Evolutionary conservation across 2,113 vertebrate species (phyloP).

Genomic region (Vulpes vulpes): DNA sequence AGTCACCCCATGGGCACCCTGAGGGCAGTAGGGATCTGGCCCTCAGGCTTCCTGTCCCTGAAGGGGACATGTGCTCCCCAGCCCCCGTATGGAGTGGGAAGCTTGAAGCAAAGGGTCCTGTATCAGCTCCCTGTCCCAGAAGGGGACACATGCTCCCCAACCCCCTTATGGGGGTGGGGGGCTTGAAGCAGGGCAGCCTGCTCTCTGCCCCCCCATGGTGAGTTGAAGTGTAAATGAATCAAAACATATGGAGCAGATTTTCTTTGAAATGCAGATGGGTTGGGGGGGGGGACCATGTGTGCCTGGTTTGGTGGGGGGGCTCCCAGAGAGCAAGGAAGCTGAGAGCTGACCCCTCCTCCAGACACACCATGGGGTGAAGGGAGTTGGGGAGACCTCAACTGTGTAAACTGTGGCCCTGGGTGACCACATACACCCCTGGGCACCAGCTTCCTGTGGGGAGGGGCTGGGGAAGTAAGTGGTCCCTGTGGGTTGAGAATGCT

Average conservation of each 20-base stretch:
- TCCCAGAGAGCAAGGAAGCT: constrained; percentile 64
- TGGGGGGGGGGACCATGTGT: constrained; percentile 79
- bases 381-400: constrained; percentile 48
- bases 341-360: constrained; percentile 76
- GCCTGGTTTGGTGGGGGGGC: constrained; percentile 68
- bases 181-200: constrained; percentile 30
- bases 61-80: constrained; percentile 79
- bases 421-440: constrained; percentile 60
- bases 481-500: neutral
- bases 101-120: constrained; percentile 8
- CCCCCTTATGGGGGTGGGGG: constrained; percentile 39
- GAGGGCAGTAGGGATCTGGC: neutral
- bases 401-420: constrained; percentile 71
- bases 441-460: constrained; percentile 67
- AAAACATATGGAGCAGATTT: constrained; percentile 84
- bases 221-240: constrained; percentile 85
- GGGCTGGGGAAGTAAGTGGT: constrained; percentile 29
- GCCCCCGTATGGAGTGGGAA: constrained; percentile 42
- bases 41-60: constrained; percentile 29
- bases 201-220: constrained; percentile 73
- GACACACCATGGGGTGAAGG: neutral
- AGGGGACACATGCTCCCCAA: constrained; percentile 79
- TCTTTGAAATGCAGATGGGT: constrained; percentile 85
- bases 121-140: constrained; percentile 51
- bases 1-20: neutral